A percentile compares a stretch with the other conserved stretches of the same genome.
Evolutionary conservation across 2,888 invertebrate genomes (phyloP).

Genomic region (Hypercompe scribonia): DNA sequence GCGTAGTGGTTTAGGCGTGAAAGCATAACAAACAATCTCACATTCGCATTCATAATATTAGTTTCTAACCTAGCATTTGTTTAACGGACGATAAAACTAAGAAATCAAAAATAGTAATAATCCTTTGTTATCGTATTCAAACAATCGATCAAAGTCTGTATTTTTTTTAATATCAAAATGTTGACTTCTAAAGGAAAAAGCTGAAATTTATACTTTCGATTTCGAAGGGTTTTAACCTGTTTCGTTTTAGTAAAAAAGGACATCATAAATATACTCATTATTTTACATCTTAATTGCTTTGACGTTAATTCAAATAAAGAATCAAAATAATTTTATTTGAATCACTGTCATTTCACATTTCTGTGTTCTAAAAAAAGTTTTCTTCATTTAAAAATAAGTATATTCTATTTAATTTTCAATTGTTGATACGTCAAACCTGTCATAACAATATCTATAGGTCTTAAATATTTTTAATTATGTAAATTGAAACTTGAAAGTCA

Average conservation of each 20-base stretch:
- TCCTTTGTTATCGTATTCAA: background rate
- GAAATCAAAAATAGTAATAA: no score
- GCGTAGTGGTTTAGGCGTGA: no score
- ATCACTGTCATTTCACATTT: background rate
- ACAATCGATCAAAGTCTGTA: background rate
- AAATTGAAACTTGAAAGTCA: background rate
- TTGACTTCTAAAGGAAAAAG: background rate
- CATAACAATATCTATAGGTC: background rate
- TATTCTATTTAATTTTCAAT: background rate
- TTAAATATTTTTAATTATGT: background rate
- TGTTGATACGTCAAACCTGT: no score
- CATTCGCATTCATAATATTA: no score
- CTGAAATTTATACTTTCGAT: background rate
- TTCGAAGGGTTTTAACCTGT: background rate
- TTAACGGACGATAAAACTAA: no score
- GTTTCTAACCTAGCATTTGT: no score
- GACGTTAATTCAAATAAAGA: background rate
- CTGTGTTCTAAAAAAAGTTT: background rate
- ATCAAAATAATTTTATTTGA: background rate
- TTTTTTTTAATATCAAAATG: background rate
- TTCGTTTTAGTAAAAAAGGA: background rate
- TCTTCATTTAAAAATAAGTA: background rate
- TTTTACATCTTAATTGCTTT: background rate
- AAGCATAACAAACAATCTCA: no score
- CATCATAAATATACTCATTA: background rate